Conservation (phyloP, 1,140 invertebrate species). For the Augochlora pura region DNA sequence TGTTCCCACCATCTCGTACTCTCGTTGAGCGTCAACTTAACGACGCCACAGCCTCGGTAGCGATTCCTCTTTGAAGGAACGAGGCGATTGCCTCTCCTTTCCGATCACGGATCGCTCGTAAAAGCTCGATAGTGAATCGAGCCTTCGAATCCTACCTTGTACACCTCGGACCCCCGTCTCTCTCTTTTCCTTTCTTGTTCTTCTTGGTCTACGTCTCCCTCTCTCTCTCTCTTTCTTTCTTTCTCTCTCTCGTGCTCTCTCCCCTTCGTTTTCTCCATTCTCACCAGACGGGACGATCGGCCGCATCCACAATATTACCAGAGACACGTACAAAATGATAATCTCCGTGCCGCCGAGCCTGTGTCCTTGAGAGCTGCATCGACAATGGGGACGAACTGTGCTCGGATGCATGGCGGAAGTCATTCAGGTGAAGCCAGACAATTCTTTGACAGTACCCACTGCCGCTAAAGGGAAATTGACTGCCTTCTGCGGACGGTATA, state of each 20-base stretch:
- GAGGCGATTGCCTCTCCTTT: slow-evolving; percentile 59
- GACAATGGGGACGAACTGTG: slow-evolving; percentile 2
- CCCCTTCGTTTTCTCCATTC: slow-evolving; percentile 41
- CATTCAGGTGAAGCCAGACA: slow-evolving; percentile 53
- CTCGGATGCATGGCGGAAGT: slow-evolving; percentile 52
- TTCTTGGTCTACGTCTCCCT: too few species aligned
- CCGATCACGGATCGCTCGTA: slow-evolving; percentile 63
- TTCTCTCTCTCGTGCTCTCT: background rate
- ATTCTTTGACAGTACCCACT: slow-evolving; percentile 48
- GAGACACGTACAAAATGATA: slow-evolving; percentile 60
- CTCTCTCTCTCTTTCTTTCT: slow-evolving; percentile 7
- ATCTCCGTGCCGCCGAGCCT: slow-evolving; percentile 18
- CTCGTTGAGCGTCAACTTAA: slow-evolving; percentile 66
- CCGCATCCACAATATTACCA: slow-evolving; percentile 44
- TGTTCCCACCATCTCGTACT: slow-evolving; percentile 65
- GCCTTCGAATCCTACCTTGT: slow-evolving; percentile 39
- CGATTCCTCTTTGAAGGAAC: slow-evolving; percentile 48
- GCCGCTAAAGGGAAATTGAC: slow-evolving; percentile 41
- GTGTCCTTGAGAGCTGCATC: slow-evolving; percentile 44
- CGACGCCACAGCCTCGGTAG: slow-evolving; percentile 55
- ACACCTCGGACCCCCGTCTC: background rate
- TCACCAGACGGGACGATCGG: slow-evolving; percentile 44
- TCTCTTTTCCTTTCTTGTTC: too few species aligned
- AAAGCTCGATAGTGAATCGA: slow-evolving; percentile 59
- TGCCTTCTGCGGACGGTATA: slow-evolving; percentile 57